phyloP scores from a whole-genome alignment of 2,113 vertebrate species.

The Erpornis zantholeuca region DNA sequence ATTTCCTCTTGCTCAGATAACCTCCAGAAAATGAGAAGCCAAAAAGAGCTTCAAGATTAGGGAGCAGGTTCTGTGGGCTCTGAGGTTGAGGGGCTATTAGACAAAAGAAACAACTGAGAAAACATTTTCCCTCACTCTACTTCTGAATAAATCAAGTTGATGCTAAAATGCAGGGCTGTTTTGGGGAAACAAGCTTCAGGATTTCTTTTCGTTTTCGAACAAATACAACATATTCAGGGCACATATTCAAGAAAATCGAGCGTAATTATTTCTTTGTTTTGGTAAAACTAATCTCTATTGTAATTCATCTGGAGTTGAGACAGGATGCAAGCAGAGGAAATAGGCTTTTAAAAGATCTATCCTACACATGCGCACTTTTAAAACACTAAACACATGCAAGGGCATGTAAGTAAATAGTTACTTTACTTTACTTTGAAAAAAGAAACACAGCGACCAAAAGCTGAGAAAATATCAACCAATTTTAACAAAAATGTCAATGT shows the following conservation, averaged over 20 bases:
- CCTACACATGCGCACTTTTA: neutral
- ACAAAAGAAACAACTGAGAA: neutral
- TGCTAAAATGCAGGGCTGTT: neutral
- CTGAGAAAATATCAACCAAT: neutral
- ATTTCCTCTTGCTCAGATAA: neutral
- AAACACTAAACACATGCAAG: neutral
- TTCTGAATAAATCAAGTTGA: neutral
- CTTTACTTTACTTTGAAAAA: neutral
- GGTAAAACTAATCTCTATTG: neutral
- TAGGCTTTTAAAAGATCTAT: neutral
- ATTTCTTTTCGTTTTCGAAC: neutral
- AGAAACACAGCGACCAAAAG: neutral
- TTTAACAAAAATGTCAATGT: neutral
- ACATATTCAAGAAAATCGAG: neutral
- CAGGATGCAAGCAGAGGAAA: neutral
- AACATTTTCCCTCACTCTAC: neutral
- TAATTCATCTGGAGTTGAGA: neutral
- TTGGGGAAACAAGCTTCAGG: neutral
- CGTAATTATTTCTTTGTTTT: neutral
- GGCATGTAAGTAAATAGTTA: neutral
- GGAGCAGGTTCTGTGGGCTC: neutral
- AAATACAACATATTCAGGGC: neutral
- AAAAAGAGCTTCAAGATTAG: neutral
- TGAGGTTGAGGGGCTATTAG: neutral
- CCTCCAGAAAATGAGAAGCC: neutral